Conservation (phyloP, 2,888 invertebrate species). For the Lasioglossum malachurum region DNA sequence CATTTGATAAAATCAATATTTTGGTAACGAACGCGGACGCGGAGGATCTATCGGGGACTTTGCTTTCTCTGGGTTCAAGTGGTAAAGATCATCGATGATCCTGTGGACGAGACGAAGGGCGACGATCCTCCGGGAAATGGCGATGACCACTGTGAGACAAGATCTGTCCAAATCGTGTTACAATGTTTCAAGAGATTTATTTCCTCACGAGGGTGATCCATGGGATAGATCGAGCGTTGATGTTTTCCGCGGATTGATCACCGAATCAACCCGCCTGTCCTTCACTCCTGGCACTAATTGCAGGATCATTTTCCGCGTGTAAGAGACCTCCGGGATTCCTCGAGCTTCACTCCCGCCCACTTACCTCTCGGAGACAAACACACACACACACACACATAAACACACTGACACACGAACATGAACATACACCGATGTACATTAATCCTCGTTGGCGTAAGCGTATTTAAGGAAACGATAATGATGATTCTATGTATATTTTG, state of each 20-base stretch:
- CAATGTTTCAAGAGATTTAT: conserved; percentile 65
- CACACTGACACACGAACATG: neutral
- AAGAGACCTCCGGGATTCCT: conserved; percentile 44
- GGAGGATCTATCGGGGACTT: neutral
- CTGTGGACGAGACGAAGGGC: conserved; percentile 33
- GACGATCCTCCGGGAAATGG: conserved; percentile 39
- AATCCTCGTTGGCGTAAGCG: conserved; percentile 74
- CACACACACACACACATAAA: neutral
- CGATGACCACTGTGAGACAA: conserved; percentile 33
- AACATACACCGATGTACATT: conserved; percentile 73
- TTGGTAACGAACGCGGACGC: conserved; percentile 37
- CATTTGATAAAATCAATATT: conserved; percentile 29
- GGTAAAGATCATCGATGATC: conserved; percentile 37
- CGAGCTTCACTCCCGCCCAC: conserved; percentile 61
- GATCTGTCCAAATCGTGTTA: conserved; percentile 68
- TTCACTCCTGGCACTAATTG: conserved; percentile 52
- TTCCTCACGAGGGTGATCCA: conserved; percentile 57
- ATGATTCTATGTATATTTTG: conserved; percentile 82
- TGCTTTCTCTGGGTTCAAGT: neutral
- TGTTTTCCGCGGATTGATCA: conserved; percentile 35
- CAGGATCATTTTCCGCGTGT: conserved; percentile 67
- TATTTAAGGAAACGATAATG: conserved; percentile 58
- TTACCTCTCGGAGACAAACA: conserved; percentile 70
- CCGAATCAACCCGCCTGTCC: conserved; percentile 47
- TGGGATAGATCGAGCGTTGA: conserved; percentile 36